Base-by-base conservation (phyloP, 2,797 vertebrate genomes). In the Leucoraja ocellata region DNA sequence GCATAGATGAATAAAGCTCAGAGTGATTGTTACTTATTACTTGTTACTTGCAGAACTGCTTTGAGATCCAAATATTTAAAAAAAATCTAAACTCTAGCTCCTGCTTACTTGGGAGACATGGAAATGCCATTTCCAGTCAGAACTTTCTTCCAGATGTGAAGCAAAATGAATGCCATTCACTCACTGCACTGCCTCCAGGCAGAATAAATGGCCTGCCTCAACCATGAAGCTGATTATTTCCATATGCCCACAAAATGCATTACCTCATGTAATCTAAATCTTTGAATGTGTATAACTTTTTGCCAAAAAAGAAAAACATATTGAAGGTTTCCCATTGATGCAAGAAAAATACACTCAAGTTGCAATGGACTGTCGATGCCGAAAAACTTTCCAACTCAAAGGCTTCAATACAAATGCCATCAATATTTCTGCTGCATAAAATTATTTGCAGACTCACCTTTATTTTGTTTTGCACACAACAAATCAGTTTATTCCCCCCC, bases 101-200 rank as follows among this genome's bases (percentile, higher is more conserved):
- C 83, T 28, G 16, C n/a, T 88, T 88, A 86, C 4, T n/a, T 9
- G 32, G 63, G 63, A 36, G 63, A 68, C 84, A 86, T 28, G 21
- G n/a, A n/a, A 68, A 68, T 88, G 63, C 84, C 84, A 68, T 88
- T 88, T 88, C 63, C 84, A 88, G 84, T 88, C 84, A 65, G 63
- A 68, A 32, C n/a, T 68, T 32, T 68, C n/a, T 88, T 88, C 84
- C 84, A 88, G 63, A 88, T 88, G 61, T 68, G 63, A 88, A 88
- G 83, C 4, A 86, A 86, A 86, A 63, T 65, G n/a, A 79, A n/a
- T 88, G 63, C 84, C 32, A 88, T 88, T 88, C 84, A 88, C n/a
- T 68, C n/a, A 88, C 1, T 88, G n/a, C 61, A 88, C 54, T 88
- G 84, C 84, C 63, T 68, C n/a, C n/a, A 88, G 84, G 84, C 84